These are phyloP conservation scores for Amblyteles armatorius DNA, from an alignment of 2,888 invertebrate genomes.

Conservation along the genomic window DNA sequence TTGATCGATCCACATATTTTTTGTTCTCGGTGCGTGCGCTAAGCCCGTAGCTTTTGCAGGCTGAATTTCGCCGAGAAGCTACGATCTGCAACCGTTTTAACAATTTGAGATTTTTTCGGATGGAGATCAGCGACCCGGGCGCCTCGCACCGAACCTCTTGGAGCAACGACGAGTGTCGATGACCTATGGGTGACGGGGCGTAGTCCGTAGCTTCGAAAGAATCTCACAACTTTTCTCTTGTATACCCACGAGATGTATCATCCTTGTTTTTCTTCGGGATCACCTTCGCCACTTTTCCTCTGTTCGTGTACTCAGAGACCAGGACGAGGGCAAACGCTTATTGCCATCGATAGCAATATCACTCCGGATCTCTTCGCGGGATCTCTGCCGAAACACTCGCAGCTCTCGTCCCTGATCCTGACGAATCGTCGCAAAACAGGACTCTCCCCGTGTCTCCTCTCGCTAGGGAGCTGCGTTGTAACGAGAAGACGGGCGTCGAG, in stretches of 20 bases:
- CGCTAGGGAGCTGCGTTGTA: constrained; percentile 45
- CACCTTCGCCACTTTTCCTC: constrained; percentile 36
- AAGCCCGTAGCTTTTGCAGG: too few relatives aligned
- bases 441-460: constrained; percentile 37
- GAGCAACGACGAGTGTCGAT: background rate
- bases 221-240: constrained; percentile 54
- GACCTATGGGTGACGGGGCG: background rate
- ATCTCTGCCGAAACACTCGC: constrained; percentile 44
- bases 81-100: background rate
- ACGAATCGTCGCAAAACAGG: constrained; percentile 69
- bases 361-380: constrained; percentile 42
- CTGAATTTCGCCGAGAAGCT: background rate
- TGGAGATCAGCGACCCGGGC: background rate
- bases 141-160: background rate
- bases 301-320: constrained; percentile 32
- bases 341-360: constrained; percentile 68
- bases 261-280: constrained; percentile 65
- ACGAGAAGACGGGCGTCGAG: constrained; percentile 45
- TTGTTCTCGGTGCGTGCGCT: too few relatives aligned
- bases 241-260: constrained; percentile 30
- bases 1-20: too few relatives aligned
- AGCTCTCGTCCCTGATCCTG: constrained; percentile 65
- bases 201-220: background rate
- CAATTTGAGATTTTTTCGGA: background rate
- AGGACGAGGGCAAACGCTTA: constrained; percentile 53